These are phyloP conservation scores for Vipera latastei DNA, from an alignment of 2,797 vertebrate genomes.

Conservation along the genomic window DNA sequence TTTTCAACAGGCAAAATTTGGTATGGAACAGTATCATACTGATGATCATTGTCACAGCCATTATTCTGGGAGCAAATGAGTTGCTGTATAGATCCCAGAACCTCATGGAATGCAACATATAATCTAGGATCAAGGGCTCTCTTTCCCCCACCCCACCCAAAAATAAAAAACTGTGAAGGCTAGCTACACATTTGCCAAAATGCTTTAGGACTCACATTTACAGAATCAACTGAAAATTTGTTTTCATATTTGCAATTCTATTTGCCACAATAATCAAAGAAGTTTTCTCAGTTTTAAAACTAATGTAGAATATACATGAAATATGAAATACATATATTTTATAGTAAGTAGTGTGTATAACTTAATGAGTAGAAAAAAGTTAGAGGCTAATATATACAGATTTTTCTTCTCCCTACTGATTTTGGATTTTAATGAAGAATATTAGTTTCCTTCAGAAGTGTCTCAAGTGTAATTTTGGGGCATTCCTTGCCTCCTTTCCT, in stretches of 20 bases:
- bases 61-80: not conserved
- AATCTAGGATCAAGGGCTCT: not conserved
- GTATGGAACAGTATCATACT: not conserved
- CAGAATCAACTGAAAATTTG: not conserved
- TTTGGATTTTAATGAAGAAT: slow-evolving; percentile 12
- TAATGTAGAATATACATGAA: not conserved
- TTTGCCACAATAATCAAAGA: not conserved
- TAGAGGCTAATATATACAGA: not conserved
- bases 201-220: not conserved
- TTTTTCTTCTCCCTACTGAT: slow-evolving; percentile 1
- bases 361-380: not conserved
- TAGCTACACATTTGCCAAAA: not conserved
- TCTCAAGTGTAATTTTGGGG: not conserved
- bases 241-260: not conserved
- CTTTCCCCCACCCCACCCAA: not conserved
- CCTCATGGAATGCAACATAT: not conserved
- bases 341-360: not conserved
- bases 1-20: not conserved
- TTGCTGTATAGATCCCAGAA: not conserved
- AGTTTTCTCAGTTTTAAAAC: not conserved
- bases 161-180: not conserved
- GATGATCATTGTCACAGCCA: not conserved
- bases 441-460: slow-evolving; percentile 19
- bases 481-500: slow-evolving; percentile 3
- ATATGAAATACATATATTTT: not conserved